These are phyloP conservation scores for Dryobotodes eremita DNA, from an alignment of 2,888 invertebrate genomes.

Conservation along the genomic window DNA sequence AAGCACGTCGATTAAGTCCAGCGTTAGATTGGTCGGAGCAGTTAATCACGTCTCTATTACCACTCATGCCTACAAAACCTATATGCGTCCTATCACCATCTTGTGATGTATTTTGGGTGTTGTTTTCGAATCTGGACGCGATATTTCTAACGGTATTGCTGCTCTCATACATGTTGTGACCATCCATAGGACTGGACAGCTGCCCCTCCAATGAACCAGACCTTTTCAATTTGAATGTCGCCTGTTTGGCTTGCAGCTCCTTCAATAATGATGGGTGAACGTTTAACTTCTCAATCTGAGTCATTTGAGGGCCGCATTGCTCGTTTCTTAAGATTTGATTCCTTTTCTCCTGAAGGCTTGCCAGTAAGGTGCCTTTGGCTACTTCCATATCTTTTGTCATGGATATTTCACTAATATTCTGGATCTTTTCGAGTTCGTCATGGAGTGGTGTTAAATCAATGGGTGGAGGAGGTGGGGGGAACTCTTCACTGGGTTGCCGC, in stretches of 20 bases:
- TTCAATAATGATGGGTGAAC: slow-evolving; percentile 91
- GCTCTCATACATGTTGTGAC: slow-evolving; percentile 71
- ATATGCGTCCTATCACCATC: slow-evolving; percentile 84
- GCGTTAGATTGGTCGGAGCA: slow-evolving; percentile 84
- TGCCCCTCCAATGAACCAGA: slow-evolving; percentile 84
- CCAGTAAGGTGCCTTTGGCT: slow-evolving; percentile 88
- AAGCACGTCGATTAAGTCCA: slow-evolving; percentile 82
- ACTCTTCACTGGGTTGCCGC: slow-evolving; percentile 96
- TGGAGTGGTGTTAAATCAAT: slow-evolving; percentile 93
- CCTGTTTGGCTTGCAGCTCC: slow-evolving; percentile 95
- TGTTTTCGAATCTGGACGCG: slow-evolving; percentile 94
- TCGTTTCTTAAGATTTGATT: slow-evolving; percentile 90
- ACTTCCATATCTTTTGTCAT: slow-evolving; percentile 70
- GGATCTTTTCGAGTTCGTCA: slow-evolving; percentile 90
- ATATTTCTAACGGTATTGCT: slow-evolving; percentile 93
- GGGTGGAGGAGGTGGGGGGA: slow-evolving; percentile 96
- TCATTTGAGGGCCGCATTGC: slow-evolving; percentile 75
- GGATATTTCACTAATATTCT: slow-evolving; percentile 71
- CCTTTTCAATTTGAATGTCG: slow-evolving; percentile 86
- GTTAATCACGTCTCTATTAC: slow-evolving; percentile 87
- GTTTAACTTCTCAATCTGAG: slow-evolving; percentile 78
- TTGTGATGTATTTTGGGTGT: slow-evolving; percentile 73
- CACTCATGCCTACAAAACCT: slow-evolving; percentile 85
- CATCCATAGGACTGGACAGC: slow-evolving; percentile 79
- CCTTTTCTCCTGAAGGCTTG: slow-evolving; percentile 92